Percentiles rank a stretch among this genome's conserved stretches.
These are phyloP conservation scores for Semaprochilodus insignis DNA, from an alignment of 2,797 vertebrate species.

Conservation along the genomic window DNA sequence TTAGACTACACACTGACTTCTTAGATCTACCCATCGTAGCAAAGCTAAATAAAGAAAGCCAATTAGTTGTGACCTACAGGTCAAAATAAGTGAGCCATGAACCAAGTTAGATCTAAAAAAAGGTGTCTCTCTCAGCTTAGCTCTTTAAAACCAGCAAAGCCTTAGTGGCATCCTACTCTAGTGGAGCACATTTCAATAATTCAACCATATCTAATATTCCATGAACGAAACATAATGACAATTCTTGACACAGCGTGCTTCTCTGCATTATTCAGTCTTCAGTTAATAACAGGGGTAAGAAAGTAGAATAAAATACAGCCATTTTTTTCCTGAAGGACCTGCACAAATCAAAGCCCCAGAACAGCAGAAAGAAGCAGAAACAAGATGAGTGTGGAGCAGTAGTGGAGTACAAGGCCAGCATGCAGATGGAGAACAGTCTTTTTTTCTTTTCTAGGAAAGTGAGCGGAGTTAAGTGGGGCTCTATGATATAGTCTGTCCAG, in stretches of 20 bases:
- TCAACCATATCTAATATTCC: slow-evolving; percentile 42
- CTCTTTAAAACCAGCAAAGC: not conserved
- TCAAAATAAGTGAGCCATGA: slow-evolving; percentile 41
- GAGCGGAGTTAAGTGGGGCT: slow-evolving; percentile 23
- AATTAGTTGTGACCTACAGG: slow-evolving; percentile 42
- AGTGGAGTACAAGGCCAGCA: not conserved
- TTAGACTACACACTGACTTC: slow-evolving; percentile 31
- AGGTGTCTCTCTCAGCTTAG: not conserved
- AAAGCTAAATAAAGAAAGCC: slow-evolving; percentile 49
- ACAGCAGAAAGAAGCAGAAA: not conserved
- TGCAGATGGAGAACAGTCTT: not conserved
- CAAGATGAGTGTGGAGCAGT: not conserved
- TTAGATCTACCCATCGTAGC: slow-evolving; percentile 15
- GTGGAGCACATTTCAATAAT: slow-evolving; percentile 15
- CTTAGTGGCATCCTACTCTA: slow-evolving; percentile 19
- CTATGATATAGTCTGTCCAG: slow-evolving; percentile 16
- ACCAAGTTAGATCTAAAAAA: slow-evolving; percentile 1
- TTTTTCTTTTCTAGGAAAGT: slow-evolving; percentile 15
- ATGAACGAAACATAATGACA: slow-evolving; percentile 31
- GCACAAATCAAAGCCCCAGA: slow-evolving; percentile 14
- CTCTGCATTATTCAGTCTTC: not conserved
- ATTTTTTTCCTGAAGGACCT: not conserved
- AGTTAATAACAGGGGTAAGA: not conserved
- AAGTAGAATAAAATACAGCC: not conserved
- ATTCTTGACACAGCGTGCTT: slow-evolving; percentile 15